Base-by-base conservation (phyloP, 2,888 invertebrate genomes). In the Sinohyriopsis cumingii region DNA sequence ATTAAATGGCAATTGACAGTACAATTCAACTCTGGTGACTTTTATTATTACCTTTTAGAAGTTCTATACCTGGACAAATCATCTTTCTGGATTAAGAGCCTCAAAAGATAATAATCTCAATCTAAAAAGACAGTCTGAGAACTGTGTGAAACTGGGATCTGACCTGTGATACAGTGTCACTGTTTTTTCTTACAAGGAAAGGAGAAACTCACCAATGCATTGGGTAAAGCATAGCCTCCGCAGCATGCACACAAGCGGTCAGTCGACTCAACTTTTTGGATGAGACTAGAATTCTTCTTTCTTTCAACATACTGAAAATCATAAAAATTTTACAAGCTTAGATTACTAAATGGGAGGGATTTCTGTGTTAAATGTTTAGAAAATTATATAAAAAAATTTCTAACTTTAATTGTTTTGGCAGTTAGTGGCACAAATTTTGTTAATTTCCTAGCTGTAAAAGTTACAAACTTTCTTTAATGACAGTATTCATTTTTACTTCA, bases 181-280 rank as follows among this genome's bases (percentile, higher is more conserved):
- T 20, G 25, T 24, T 57, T 2, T 1, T 57, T 57, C 57, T 0
- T 24, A 59, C 22, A 22, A 59, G 0, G 0, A 12, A 59, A 59
- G 9, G 22, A 59, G 6, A 59, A 33, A 75, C 88, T 79, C 73
- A 91, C 99, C 99, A 99, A 81, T 95, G 95, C 97, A 99, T 98
- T 1, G 99, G 99, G 91, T 97, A 98, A 59, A 99, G 93, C 63
- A 99, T 94, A 75, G 95, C 94, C 89, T 97, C 96, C 24, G 97
- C 96, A 20, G 98, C 98, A 90, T 98, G 97, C 28, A 91, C 89
- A 75, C 92, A 92, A 0, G 98, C 96, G 65, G 97, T 97, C 64
- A 99, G 91, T 72, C 96, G 93, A 78, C 96, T 95, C 76, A 98
- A 92, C 87, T 95, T 95, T 76, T 94, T 94, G 1, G 98, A 98